Conservation (phyloP, 2,113 vertebrate genomes). For the Lagopus leucura region DNA sequence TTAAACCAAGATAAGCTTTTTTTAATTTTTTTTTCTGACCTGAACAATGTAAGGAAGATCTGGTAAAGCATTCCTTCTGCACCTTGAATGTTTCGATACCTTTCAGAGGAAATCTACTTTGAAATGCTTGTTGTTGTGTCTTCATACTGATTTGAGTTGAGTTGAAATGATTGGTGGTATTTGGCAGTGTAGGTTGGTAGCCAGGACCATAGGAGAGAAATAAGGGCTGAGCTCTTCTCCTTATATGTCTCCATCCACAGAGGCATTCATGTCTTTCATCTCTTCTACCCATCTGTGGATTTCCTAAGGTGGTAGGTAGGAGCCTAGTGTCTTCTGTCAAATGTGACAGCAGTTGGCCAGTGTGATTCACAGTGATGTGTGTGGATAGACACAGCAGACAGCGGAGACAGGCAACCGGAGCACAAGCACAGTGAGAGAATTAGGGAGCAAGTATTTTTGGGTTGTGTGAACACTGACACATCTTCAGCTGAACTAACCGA, state of each 20-base stretch:
- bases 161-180: neutral
- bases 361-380: neutral
- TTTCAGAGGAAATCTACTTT: neutral
- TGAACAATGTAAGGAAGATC: neutral
- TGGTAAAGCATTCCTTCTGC: neutral
- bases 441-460: neutral
- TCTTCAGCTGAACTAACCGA: neutral
- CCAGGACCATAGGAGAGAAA: neutral
- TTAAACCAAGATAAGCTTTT: neutral
- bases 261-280: neutral
- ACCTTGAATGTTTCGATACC: neutral
- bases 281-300: neutral
- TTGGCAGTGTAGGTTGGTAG: neutral
- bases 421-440: neutral
- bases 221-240: neutral
- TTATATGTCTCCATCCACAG: neutral
- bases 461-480: neutral
- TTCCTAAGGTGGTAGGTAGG: neutral
- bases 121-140: neutral
- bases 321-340: neutral
- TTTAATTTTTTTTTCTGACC: neutral
- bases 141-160: neutral
- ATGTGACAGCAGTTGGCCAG: neutral
- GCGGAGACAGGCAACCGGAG: neutral
- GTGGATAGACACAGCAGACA: slow-evolving; percentile 5